phyloP scores from a whole-genome alignment of 2,113 vertebrate species.

The Pandion haliaetus region DNA sequence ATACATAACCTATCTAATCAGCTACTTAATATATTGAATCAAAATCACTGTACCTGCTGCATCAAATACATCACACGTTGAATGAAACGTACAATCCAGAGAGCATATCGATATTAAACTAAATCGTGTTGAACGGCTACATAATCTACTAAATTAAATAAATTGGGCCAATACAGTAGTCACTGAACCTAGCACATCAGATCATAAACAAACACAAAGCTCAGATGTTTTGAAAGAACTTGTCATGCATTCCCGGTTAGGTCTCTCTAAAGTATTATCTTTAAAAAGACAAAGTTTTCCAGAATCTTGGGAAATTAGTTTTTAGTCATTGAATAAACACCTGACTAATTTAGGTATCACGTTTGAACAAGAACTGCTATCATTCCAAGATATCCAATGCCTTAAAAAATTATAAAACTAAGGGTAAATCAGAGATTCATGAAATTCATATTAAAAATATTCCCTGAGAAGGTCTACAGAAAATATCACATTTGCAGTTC shows the following conservation, averaged over 20 bases:
- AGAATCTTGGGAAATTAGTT: neutral
- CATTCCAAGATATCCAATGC: neutral
- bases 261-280: neutral
- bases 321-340: neutral
- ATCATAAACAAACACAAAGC: neutral
- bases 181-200: neutral
- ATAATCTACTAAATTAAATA: conserved; percentile 32
- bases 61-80: neutral
- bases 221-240: neutral
- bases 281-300: neutral
- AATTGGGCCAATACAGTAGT: neutral
- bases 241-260: neutral
- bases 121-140: neutral
- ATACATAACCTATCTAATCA: conserved; percentile 19
- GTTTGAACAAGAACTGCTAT: neutral
- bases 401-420: neutral
- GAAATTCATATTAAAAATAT: neutral
- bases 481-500: neutral
- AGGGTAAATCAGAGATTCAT: neutral
- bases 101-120: neutral
- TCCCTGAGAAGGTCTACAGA: neutral
- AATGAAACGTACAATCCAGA: neutral
- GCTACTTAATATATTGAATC: conserved; percentile 38
- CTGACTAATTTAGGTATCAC: neutral
- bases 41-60: neutral